Evolutionary conservation across 2,113 vertebrate genomes (phyloP).

Genomic region (Alligator mississippiensis): DNA sequence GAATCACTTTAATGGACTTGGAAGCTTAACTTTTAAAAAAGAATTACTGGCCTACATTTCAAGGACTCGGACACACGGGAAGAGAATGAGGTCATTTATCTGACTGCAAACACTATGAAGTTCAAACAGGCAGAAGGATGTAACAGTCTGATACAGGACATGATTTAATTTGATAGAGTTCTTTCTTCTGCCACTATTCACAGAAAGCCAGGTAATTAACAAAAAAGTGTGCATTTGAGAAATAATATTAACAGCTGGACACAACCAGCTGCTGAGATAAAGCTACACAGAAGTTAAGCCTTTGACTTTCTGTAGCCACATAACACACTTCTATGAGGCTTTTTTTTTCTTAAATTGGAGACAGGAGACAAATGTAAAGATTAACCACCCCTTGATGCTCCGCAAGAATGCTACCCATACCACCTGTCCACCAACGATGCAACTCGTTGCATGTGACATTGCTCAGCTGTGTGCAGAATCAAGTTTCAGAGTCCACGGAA

Average conservation of each 20-base stretch:
- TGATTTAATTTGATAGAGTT: conserved; percentile 17
- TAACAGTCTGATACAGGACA: not conserved
- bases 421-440: not conserved
- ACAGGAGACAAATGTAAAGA: not conserved
- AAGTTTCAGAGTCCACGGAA: not conserved
- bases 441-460: not conserved
- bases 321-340: not conserved
- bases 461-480: not conserved
- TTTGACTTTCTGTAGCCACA: not conserved
- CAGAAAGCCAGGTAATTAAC: conserved; percentile 34
- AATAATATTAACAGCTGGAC: conserved; percentile 59
- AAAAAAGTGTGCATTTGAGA: not conserved
- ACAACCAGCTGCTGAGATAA: conserved; percentile 25
- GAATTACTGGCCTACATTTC: not conserved
- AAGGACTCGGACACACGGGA: not conserved
- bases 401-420: not conserved
- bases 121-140: conserved; percentile 5
- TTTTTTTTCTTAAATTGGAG: conserved; percentile 2
- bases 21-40: not conserved
- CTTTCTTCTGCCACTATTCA: not conserved
- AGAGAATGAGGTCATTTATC: not conserved
- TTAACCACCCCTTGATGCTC: not conserved
- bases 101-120: conserved; percentile 19
- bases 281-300: conserved; percentile 21
- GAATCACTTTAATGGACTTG: not conserved